Evolutionary conservation across 2,797 vertebrate species (phyloP).

Genomic region (Liasis olivaceus): DNA sequence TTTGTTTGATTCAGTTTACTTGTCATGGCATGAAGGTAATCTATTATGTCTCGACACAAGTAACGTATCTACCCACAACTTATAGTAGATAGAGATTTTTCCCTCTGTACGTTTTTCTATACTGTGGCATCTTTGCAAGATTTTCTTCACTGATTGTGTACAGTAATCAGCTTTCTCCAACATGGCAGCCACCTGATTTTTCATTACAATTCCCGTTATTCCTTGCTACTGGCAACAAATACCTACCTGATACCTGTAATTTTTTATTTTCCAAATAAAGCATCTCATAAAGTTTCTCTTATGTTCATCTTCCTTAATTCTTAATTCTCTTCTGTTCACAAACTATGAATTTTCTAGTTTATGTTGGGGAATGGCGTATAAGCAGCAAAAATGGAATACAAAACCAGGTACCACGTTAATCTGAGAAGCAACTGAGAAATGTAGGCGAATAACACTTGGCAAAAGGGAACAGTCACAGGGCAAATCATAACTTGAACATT

Average conservation of each 20-base stretch:
- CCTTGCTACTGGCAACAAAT: background rate
- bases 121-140: background rate
- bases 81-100: background rate
- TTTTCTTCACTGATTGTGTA: background rate
- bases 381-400: background rate
- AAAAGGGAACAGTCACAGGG: accelerated
- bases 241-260: background rate
- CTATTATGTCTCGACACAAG: background rate
- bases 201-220: background rate
- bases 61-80: background rate
- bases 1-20: background rate
- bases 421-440: background rate
- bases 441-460: accelerated
- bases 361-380: background rate
- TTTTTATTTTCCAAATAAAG: background rate
- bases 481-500: background rate
- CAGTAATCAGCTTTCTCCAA: background rate
- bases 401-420: background rate
- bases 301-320: background rate
- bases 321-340: background rate
- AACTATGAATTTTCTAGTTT: background rate
- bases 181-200: background rate
- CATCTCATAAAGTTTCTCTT: background rate
- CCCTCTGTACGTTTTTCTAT: background rate
- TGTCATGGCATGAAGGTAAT: background rate